Percentiles rank a stretch among this genome's conserved stretches.
phyloP scores from a whole-genome alignment of 2,888 invertebrate species.

The Drosophila eohydei region DNA sequence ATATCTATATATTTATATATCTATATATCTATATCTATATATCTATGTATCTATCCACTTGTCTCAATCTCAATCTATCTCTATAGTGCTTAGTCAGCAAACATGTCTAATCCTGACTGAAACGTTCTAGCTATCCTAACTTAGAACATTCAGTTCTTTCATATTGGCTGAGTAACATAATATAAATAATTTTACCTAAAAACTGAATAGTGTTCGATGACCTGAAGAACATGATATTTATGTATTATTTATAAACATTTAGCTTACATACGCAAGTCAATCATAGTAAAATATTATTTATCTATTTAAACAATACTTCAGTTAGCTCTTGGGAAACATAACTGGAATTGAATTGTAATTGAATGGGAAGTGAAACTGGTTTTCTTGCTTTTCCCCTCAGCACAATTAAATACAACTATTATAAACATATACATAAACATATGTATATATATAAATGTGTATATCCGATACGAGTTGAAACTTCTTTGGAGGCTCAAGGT shows the following conservation, averaged over 20 bases:
- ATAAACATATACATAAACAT: neutral
- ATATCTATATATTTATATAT: no score
- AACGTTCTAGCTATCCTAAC: no score
- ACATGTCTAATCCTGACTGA: no score
- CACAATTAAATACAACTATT: neutral
- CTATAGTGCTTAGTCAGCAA: no score
- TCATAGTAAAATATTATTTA: neutral
- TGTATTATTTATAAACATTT: neutral
- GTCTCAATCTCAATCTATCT: no score
- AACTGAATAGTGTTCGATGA: neutral
- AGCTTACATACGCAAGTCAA: neutral
- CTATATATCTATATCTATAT: no score
- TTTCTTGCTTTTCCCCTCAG: neutral
- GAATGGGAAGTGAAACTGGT: neutral
- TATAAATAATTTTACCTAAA: no score
- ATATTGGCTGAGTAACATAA: no score
- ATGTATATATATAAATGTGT: neutral
- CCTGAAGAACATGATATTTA: neutral
- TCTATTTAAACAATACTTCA: neutral
- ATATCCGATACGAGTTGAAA: neutral
- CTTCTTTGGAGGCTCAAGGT: constrained; percentile 15
- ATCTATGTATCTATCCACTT: no score
- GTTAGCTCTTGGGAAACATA: neutral
- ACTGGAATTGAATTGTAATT: neutral
- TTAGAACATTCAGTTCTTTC: no score